Evolutionary conservation across 1,140 invertebrate genomes (phyloP), one percentile per base, ranked within the genome.

Genomic region (Trachymyrmex cornetzi): DNA sequence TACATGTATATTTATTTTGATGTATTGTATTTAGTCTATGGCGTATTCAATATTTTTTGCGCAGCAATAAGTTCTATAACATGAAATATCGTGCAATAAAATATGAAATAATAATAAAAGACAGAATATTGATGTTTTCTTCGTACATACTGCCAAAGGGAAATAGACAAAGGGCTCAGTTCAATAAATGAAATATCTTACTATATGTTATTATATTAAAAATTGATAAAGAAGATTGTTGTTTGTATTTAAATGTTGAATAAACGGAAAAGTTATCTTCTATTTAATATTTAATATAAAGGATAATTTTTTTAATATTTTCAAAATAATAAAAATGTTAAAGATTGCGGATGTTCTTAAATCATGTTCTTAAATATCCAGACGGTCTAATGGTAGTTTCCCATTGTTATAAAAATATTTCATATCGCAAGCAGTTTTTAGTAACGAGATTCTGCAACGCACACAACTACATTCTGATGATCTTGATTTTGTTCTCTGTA

Each of bases 51-150:
- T 64, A 64, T 77, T 48, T 38, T 77, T 74, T 30, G 16, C 2
- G 6, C 19, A 57, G 19, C 71, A 55, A 22, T 53, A 55, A 24
- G n/a, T 5, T 44, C 14, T 44, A n/a, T 14, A 2, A 55, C 16
- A 64, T 64, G 5, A 77, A 77, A 14, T 22, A 50, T 61, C 11
- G 24, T 19, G 19, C 6, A 64, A 38, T 19, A 6, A 77, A 77
- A 77, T 63, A 77, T 77, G 57, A 77, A 44, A 27, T 44, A 63
- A 63, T 27, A 77, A 11, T 19, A 44, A 9, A 63, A 77, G 22
- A 61, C 1, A 63, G 9, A 63, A 61, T 61, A 77, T 61, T 77
- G 30, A 77, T 77, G 61, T 27, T 77, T 55, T 44, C 55, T 44
- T 44, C 57, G 22, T 74, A 22, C 59, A 27, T 16, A 61, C 9